Evolutionary conservation across 2,888 invertebrate genomes (phyloP), one percentile per base, ranked within the genome.

Genomic region (Parascotia fuliginaria): DNA sequence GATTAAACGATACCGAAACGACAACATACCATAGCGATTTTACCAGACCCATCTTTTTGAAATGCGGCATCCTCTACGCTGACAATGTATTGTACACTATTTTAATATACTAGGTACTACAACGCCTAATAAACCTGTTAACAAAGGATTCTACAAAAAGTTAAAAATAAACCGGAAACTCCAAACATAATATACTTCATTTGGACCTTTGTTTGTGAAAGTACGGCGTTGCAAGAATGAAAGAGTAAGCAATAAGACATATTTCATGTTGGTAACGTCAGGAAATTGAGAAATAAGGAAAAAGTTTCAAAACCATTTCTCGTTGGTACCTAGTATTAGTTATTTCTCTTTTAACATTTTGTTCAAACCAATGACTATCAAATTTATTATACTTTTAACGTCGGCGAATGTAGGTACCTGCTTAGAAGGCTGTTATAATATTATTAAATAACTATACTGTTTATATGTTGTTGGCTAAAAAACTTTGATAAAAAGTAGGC

Each of bases 351-450:
- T 22, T 31, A 9, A 19, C 22, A 13, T 41, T 22, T 13, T 13
- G 22, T 32, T 31, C 27, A 24, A 43, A 34, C 27, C 34, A 31
- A 27, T 24, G 11, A 14, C 16, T 40, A 38, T 42, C 15, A 39
- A 32, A 13, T 15, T n/a, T 9, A 60, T 41, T 42, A 27, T 5
- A 27, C 46, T 55, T 39, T 39, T 14, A 58, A 12, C 13, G 39
- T 47, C 36, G 36, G 14, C 13, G 14, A 29, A 31, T 7, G 19
- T 40, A 33, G n/a, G n/a, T n/a, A n/a, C n/a, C n/a, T n/a, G n/a
- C 51, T 51, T 45, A 55, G 11, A 22, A 38, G 39, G 28, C 19
- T n/a, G 31, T 47, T 44, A 34, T 29, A 5, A 49, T 36, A 49
- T 45, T 42, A 33, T 52, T 51, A 14, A 38, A 28, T 28, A 28